Evolutionary conservation across 2,797 vertebrate genomes (phyloP).

Genomic region (Erethizon dorsatum): DNA sequence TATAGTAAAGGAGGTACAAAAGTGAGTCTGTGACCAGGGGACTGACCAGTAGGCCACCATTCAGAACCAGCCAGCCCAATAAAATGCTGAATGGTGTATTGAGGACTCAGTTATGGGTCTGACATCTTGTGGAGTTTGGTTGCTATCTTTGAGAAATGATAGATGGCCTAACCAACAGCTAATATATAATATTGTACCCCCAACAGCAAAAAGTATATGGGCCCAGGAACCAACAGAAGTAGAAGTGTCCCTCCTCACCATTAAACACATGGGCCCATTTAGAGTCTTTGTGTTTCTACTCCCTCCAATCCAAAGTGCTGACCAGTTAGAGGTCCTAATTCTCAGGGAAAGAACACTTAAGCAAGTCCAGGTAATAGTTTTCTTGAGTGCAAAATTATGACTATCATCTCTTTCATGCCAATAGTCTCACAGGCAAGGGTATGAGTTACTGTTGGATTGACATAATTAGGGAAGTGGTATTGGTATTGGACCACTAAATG

Average conservation of each 20-base stretch:
- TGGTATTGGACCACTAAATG: neutral
- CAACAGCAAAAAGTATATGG: neutral
- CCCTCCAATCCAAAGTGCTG: neutral
- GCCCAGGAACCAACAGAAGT: neutral
- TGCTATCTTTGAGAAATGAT: neutral
- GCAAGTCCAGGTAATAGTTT: neutral
- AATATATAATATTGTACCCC: neutral
- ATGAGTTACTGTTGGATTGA: neutral
- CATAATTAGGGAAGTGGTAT: neutral
- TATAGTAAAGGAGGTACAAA: neutral
- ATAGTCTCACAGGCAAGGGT: neutral
- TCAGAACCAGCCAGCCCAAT: neutral
- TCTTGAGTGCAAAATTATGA: neutral
- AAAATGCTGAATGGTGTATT: neutral
- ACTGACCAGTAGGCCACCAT: neutral
- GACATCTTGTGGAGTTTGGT: neutral
- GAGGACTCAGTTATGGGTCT: neutral
- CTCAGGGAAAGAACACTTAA: neutral
- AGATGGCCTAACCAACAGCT: neutral
- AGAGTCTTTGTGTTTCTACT: neutral
- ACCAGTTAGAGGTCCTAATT: neutral
- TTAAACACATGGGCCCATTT: neutral
- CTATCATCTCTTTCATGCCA: neutral
- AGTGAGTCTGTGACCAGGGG: neutral
- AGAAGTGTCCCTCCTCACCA: neutral